Conservation (phyloP, 2,113 vertebrate genomes). For the Hystrix cristata region DNA sequence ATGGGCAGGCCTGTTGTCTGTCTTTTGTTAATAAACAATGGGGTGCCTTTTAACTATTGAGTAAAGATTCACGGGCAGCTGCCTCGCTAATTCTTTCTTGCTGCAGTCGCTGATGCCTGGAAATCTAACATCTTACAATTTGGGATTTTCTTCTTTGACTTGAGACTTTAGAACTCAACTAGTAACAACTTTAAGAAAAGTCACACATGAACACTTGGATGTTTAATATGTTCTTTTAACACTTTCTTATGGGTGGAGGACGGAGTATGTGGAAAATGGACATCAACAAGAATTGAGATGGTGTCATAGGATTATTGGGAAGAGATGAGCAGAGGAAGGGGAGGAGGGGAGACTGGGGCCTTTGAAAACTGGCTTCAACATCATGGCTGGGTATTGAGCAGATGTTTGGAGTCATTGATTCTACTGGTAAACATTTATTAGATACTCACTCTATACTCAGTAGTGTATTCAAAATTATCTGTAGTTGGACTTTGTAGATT, state of each 20-base stretch:
- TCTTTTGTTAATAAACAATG: constrained; percentile 18
- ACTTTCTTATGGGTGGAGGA: not conserved
- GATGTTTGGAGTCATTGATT: not conserved
- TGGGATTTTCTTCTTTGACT: constrained; percentile 32
- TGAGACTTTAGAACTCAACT: not conserved
- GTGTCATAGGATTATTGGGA: not conserved
- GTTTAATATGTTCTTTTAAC: not conserved
- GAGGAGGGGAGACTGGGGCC: rapidly evolving
- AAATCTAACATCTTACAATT: constrained; percentile 32
- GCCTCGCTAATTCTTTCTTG: not conserved
- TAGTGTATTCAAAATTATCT: constrained; percentile 9
- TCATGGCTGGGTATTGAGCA: not conserved
- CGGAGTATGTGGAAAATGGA: not conserved
- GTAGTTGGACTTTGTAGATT: not conserved
- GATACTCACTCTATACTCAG: not conserved
- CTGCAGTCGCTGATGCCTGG: not conserved
- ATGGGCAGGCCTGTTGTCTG: not conserved
- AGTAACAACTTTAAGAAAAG: constrained; percentile 23
- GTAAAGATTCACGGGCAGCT: constrained; percentile 5
- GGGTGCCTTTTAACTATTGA: not conserved
- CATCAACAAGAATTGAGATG: not conserved
- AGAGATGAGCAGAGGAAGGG: not conserved
- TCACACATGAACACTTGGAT: not conserved
- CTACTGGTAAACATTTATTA: constrained; percentile 36
- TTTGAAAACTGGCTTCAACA: not conserved